Evolutionary conservation across 2,113 vertebrate genomes (phyloP), one percentile per base, ranked within the genome.

Genomic region (Malurus melanocephalus): DNA sequence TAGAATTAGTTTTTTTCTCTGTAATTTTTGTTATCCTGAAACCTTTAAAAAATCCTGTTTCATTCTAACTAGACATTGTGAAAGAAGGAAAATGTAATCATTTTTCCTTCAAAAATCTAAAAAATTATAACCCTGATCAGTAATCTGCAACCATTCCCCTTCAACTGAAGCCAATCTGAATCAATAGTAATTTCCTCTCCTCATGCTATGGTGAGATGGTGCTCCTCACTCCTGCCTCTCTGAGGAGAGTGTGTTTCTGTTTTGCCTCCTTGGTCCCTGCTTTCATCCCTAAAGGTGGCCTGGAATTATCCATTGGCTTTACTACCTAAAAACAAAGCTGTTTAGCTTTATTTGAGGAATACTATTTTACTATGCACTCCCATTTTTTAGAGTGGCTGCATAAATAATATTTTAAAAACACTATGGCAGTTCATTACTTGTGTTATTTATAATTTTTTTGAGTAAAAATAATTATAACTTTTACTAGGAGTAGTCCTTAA

Each of bases 401-500:
- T 11, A 64, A 22, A 48, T 30, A 60, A 18, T 64, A 59, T 53
- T 89, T 68, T 23, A 21, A 69, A 64, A 72, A 9, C 56, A 38
- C 17, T 27, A 53, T 51, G 19, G 7, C 28, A 78, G 16, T 60
- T 60, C 89, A 90, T 82, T 77, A 10, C 27, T 74, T 52, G 22
- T 72, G 56, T 65, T 80, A 65, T 49, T 91, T 94, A 69, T 88
- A 16, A 16, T 28, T 69, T 89, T 48, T 71, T 7, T 2, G 20
- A 68, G 35, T 64, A 69, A 84, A 93, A 90, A 71, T 69, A 76
- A 77, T 88, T 72, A 35, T 27, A 69, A 69, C 13, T 82, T 62
- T 82, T 66, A 78, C 11, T 51, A 64, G 43, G 33, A 89, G 60
- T 57, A 62, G 32, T 79, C 83, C 59, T 93, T 92, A 88, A 90